These are phyloP conservation scores for Cloeon dipterum DNA, from an alignment of 2,888 invertebrate genomes.

Conservation along the genomic window DNA sequence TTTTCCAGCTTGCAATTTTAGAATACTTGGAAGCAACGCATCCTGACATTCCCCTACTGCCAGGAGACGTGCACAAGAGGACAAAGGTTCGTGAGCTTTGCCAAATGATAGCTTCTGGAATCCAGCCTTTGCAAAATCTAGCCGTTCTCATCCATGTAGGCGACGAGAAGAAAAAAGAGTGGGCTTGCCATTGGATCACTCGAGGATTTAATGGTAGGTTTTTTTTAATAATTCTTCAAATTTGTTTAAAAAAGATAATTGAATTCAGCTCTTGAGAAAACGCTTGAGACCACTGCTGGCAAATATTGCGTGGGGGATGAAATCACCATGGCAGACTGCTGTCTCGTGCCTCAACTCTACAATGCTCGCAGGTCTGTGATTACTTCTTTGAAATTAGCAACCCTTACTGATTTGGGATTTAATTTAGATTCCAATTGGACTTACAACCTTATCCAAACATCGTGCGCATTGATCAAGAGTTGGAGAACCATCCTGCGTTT, in stretches of 20 bases:
- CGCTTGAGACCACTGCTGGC: conserved; percentile 61
- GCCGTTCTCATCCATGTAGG: conserved; percentile 69
- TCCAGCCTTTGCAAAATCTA: conserved; percentile 89
- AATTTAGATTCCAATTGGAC: conserved; percentile 68
- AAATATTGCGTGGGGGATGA: conserved; percentile 87
- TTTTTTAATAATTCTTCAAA: neutral
- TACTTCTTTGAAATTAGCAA: conserved; percentile 2
- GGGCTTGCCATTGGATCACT: conserved; percentile 85
- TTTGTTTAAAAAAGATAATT: neutral
- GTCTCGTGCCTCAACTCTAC: conserved; percentile 84
- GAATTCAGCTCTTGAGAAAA: conserved; percentile 60
- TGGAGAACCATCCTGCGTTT: conserved; percentile 76
- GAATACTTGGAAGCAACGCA: conserved; percentile 88
- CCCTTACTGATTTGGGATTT: conserved; percentile 2
- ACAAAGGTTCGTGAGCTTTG: conserved; percentile 66
- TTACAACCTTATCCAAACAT: conserved; percentile 76
- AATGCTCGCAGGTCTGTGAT: conserved; percentile 78
- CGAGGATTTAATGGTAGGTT: conserved; percentile 46
- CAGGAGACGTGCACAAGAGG: conserved; percentile 66
- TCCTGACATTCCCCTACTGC: conserved; percentile 65
- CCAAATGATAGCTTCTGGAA: conserved; percentile 77
- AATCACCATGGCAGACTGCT: conserved; percentile 84
- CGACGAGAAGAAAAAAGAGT: conserved; percentile 72
- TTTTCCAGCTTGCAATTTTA: conserved; percentile 62
- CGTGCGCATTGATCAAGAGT: conserved; percentile 59